These are phyloP conservation scores for Lasius platythorax DNA, from an alignment of 2,888 invertebrate species.

Conservation along the genomic window DNA sequence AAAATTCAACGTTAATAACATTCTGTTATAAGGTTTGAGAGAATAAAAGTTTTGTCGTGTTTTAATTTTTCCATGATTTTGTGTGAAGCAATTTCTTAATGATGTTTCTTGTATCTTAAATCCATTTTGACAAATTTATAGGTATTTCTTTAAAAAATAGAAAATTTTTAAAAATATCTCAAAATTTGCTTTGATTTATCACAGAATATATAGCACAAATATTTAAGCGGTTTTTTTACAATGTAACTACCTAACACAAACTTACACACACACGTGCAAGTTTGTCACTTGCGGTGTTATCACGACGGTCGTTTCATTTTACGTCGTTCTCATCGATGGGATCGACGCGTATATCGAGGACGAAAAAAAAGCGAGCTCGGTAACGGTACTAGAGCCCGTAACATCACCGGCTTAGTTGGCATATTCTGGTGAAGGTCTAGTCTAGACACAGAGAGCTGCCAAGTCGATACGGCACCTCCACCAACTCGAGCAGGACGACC, in stretches of 20 bases:
- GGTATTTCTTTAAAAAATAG: too few species aligned
- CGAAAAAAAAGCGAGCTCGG: conserved; percentile 66
- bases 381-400: conserved; percentile 71
- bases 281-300: conserved; percentile 2
- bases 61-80: neutral
- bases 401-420: conserved; percentile 57
- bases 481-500: conserved; percentile 51
- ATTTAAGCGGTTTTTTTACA: neutral
- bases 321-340: conserved; percentile 30
- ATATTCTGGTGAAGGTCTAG: conserved; percentile 78
- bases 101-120: neutral
- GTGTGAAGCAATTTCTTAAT: neutral
- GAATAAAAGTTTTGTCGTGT: neutral
- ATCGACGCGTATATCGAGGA: conserved; percentile 54
- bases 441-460: conserved; percentile 79
- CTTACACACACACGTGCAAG: neutral
- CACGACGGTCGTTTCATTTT: conserved; percentile 31
- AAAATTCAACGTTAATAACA: neutral
- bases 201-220: neutral
- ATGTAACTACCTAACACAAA: neutral
- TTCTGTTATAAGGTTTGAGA: neutral
- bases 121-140: neutral
- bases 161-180: too few species aligned
- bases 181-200: neutral
- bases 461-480: conserved; percentile 82